Evolutionary conservation across 1,140 invertebrate genomes (phyloP), one percentile per base, ranked within the genome.

Genomic region (Bombus ignitus): DNA sequence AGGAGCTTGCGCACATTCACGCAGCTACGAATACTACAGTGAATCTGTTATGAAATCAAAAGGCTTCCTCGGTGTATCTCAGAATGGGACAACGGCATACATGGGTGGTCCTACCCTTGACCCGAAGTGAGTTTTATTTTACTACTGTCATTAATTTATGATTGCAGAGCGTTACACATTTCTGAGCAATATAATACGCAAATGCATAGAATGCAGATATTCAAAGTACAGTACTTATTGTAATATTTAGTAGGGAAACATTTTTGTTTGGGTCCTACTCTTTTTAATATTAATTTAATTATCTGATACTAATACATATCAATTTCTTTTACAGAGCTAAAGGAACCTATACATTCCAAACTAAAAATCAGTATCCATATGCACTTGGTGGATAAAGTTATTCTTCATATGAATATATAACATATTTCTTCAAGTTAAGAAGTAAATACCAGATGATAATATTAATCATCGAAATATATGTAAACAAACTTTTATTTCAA

Each of bases 11-110:
- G 94, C 96, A 25, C 96, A 85, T 15, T 5, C 3, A 53, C 94
- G 96, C 4, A 95, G 96, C 5, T 97, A 96, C 84, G 93, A 95
- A 89, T 96, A 96, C 85, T 97, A 96, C 90, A 93, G 96, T 39
- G 96, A 97, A 92, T 96, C 96, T 44, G 95, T 96, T 42, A 91
- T 9, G 9, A 81, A 87, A 35, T 18, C 66, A 0, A 82, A 0
- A 12, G 89, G 87, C 5, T 91, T 91, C n/a, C 85, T 59, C 13
- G 82, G 62, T 47, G 28, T 1, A 9, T 0, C 59, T 22, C 2
- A 22, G 0, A n/a, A 25, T 15, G 44, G 44, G 2, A 3, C 12
- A 15, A 59, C 0, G 1, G 84, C 71, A 4, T 91, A 85, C 15
- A 91, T 91, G 90, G 90, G 90, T 66, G 90, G 90, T 44, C 42